A percentile compares a stretch with the other conserved stretches of the same genome.
Evolutionary conservation across 2,113 vertebrate species (phyloP).

Genomic region (Rana temporaria): DNA sequence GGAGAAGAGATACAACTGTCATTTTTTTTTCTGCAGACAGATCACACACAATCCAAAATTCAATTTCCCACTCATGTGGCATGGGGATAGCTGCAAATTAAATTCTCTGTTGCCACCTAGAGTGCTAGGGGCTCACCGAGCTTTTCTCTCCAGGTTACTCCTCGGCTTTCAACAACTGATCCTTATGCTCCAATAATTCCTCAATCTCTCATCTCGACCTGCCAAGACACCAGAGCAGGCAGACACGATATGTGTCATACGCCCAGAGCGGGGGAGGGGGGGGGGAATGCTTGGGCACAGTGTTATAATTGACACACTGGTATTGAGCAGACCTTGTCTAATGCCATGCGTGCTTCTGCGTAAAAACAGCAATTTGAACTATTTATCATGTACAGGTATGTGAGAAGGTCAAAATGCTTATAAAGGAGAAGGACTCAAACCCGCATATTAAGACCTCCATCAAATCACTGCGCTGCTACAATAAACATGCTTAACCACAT

Average conservation of each 20-base stretch:
- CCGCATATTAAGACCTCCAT: background rate
- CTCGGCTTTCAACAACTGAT: conserved; percentile 56
- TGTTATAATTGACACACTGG: conserved; percentile 39
- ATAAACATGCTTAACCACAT: background rate
- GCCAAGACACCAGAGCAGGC: conserved; percentile 26
- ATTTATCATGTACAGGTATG: conserved; percentile 1
- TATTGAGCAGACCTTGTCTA: conserved; percentile 25
- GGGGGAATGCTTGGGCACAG: conserved; percentile 19
- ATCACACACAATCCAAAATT: conserved; percentile 42
- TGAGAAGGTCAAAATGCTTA: conserved; percentile 13
- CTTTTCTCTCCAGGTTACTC: conserved; percentile 54
- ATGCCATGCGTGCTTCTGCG: conserved; percentile 31
- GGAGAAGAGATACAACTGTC: conserved; percentile 19
- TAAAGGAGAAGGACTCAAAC: background rate
- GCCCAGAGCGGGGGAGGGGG: conserved; percentile 4
- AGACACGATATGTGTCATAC: conserved; percentile 12
- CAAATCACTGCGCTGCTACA: background rate
- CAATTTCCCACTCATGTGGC: conserved; percentile 50
- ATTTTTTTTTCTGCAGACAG: conserved; percentile 24
- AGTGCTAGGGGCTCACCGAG: conserved; percentile 55
- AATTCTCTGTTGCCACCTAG: conserved; percentile 52
- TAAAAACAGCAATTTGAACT: conserved; percentile 16
- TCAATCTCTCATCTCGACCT: conserved; percentile 46
- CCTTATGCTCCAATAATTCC: conserved; percentile 52
- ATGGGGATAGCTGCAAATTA: conserved; percentile 57